Evolutionary conservation across 2,113 vertebrate genomes (phyloP).

Genomic region (Brienomyrus longianalis): DNA sequence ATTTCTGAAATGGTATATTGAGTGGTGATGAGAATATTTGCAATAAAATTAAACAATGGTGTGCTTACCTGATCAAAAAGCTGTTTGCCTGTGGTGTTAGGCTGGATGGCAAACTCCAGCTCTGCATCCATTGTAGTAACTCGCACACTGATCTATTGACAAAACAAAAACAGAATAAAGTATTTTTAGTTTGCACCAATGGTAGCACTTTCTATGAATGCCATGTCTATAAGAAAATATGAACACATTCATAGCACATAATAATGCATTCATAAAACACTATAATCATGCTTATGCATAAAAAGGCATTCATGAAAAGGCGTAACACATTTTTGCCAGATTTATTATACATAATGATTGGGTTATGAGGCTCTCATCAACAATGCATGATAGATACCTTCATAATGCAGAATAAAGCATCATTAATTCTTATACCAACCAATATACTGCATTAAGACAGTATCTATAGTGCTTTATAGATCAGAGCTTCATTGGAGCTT

Average conservation of each 20-base stretch:
- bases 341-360: background rate
- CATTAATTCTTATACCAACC: background rate
- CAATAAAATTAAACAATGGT: background rate
- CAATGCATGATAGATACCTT: background rate
- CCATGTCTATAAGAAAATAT: background rate
- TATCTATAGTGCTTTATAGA: background rate
- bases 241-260: background rate
- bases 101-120: conserved; percentile 97
- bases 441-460: background rate
- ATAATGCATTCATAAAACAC: background rate
- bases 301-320: background rate
- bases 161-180: conserved; percentile 3
- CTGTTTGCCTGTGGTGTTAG: conserved; percentile 95
- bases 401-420: background rate
- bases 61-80: conserved; percentile 87
- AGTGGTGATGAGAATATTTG: background rate
- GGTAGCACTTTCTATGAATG: background rate
- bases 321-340: background rate
- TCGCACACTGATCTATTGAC: conserved; percentile 82
- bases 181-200: background rate
- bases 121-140: conserved; percentile 98
- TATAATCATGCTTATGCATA: background rate
- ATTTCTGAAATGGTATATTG: background rate
- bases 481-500: background rate
- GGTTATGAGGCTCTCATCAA: background rate